A percentile compares a stretch with the other conserved stretches of the same genome.
Conservation (phyloP, 2,888 invertebrate genomes). For the Neoscelio sp. region DNA sequence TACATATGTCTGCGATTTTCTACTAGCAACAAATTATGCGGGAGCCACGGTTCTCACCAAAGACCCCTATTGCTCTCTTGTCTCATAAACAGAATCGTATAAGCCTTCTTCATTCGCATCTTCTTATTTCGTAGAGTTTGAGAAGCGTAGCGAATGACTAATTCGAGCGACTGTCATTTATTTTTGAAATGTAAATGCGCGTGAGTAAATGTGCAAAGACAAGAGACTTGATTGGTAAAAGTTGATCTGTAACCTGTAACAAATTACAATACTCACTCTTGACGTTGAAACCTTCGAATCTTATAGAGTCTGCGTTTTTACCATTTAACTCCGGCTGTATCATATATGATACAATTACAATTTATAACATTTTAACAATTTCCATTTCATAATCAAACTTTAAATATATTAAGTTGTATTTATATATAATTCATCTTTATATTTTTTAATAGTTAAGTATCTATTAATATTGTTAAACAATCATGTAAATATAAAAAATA, state of each 20-base stretch:
- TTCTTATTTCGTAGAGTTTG: slow-evolving; percentile 45
- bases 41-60: slow-evolving; percentile 33
- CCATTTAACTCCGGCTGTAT: too few relatives aligned
- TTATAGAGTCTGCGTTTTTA: too few relatives aligned
- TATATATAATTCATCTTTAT: too few relatives aligned
- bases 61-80: slow-evolving; percentile 54
- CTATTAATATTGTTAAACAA: too few relatives aligned
- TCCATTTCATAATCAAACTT: too few relatives aligned
- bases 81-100: slow-evolving; percentile 50
- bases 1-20: background rate
- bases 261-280: slow-evolving; percentile 38
- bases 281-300: slow-evolving; percentile 9
- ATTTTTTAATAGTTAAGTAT: too few relatives aligned
- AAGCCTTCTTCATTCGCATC: slow-evolving; percentile 23
- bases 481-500: too few relatives aligned
- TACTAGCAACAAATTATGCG: slow-evolving; percentile 26
- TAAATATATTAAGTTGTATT: background rate
- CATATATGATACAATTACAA: slow-evolving; percentile 8
- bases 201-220: slow-evolving; percentile 44
- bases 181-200: slow-evolving; percentile 63
- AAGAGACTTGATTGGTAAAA: slow-evolving; percentile 62
- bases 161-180: slow-evolving; percentile 68
- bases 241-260: slow-evolving; percentile 57
- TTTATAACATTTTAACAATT: too few relatives aligned
- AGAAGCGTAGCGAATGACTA: slow-evolving; percentile 67